Percentiles rank a stretch among this genome's conserved stretches.
Conservation (phyloP, 2,888 invertebrate genomes). For the Hedychridium roseum region DNA sequence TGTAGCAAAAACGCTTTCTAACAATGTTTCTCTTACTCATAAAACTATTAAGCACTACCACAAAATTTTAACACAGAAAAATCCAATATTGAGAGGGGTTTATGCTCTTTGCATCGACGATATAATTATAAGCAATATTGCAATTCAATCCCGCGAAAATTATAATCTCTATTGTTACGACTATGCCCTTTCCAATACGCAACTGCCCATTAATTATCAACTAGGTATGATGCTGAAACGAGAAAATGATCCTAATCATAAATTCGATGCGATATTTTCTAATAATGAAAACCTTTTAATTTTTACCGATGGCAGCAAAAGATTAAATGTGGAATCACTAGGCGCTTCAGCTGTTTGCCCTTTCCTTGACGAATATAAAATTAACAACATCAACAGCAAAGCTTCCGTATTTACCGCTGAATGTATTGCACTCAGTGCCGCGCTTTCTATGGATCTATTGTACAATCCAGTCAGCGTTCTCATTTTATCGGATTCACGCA, state of each 20-base stretch:
- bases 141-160: background rate
- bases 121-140: background rate
- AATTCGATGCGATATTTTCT: background rate
- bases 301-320: background rate
- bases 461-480: background rate
- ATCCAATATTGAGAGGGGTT: background rate
- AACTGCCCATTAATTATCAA: background rate
- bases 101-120: background rate
- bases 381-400: no score
- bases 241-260: background rate
- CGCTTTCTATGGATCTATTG: background rate
- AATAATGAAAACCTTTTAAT: background rate
- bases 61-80: background rate
- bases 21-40: background rate
- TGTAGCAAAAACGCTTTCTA: background rate
- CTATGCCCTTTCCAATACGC: background rate
- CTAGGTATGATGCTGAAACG: background rate
- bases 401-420: slow-evolving; percentile 4
- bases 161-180: background rate
- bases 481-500: background rate
- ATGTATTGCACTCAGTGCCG: slow-evolving; percentile 1
- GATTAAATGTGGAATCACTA: no score
- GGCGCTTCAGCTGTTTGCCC: no score
- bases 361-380: no score
- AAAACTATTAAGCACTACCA: background rate